Percentiles rank a stretch among this genome's conserved stretches.
Conservation (phyloP, 1,140 invertebrate species). For the Himalopsyche phryganea region DNA sequence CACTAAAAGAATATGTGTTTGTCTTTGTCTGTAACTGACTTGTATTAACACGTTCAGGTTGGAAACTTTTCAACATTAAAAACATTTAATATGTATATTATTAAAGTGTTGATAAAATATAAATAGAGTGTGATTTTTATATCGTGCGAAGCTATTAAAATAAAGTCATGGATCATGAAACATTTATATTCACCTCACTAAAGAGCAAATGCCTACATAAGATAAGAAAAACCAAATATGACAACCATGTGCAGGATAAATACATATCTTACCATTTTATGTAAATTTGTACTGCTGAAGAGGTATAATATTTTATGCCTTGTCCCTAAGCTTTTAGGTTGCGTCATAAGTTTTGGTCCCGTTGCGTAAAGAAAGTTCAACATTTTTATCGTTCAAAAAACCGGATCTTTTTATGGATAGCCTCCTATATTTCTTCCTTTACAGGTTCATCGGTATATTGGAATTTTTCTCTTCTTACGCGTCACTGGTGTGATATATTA, state of each 20-base stretch:
- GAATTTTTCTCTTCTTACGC: background rate
- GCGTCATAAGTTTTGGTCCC: constrained; percentile 7
- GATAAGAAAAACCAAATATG: background rate
- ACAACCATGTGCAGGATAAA: constrained; percentile 8
- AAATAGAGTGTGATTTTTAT: no score
- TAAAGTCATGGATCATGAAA: no score
- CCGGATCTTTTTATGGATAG: constrained; percentile 11
- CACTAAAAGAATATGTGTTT: no score
- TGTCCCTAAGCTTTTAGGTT: constrained; percentile 13
- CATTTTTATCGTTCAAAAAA: constrained; percentile 2
- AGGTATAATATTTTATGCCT: constrained; percentile 11
- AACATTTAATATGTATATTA: no score
- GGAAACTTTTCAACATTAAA: no score
- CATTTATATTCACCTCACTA: no score
- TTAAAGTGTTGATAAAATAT: no score
- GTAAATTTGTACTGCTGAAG: constrained; percentile 6
- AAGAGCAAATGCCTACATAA: no score
- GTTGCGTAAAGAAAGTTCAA: background rate
- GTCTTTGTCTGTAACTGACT: no score
- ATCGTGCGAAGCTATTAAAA: no score
- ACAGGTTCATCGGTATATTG: constrained; percentile 2
- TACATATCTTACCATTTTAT: constrained; percentile 12
- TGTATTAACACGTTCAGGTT: no score
- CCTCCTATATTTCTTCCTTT: constrained; percentile 8
- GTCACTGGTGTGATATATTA: no score